Conservation (phyloP, 1,140 invertebrate species). For the Drosophila pachea region DNA sequence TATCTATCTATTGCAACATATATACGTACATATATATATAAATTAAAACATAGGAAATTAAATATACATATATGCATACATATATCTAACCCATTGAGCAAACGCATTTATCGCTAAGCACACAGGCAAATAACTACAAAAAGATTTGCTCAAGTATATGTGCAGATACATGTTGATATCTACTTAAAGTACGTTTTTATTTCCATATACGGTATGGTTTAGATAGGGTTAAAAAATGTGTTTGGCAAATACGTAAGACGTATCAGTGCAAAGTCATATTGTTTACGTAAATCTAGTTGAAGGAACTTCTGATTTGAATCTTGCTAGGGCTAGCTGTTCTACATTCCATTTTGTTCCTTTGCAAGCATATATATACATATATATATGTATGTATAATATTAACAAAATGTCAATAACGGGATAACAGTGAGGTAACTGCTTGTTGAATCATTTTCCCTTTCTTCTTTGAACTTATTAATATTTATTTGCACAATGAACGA, state of each 20-base stretch:
- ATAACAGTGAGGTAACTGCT: background rate
- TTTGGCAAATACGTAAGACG: too few species aligned
- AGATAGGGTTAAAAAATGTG: too few species aligned
- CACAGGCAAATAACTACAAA: background rate
- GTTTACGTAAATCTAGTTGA: too few species aligned
- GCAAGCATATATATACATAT: background rate
- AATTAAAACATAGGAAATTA: background rate
- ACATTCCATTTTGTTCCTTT: too few species aligned
- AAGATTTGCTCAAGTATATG: background rate
- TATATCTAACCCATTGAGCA: constrained; percentile 5
- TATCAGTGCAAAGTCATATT: too few species aligned
- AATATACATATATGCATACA: background rate
- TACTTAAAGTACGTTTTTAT: background rate
- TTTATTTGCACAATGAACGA: too few species aligned
- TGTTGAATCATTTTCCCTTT: constrained; percentile 3
- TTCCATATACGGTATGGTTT: background rate
- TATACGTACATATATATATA: constrained; percentile 3
- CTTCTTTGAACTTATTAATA: background rate
- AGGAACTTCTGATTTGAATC: too few species aligned
- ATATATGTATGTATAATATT: background rate
- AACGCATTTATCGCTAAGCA: constrained; percentile 3
- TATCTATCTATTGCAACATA: too few species aligned
- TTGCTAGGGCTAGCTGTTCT: too few species aligned
- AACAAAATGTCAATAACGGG: too few species aligned
- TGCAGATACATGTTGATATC: background rate